Evolutionary conservation across 1,140 invertebrate genomes (phyloP), one percentile per base, ranked within the genome.

Genomic region (Diuraphis noxia): DNA sequence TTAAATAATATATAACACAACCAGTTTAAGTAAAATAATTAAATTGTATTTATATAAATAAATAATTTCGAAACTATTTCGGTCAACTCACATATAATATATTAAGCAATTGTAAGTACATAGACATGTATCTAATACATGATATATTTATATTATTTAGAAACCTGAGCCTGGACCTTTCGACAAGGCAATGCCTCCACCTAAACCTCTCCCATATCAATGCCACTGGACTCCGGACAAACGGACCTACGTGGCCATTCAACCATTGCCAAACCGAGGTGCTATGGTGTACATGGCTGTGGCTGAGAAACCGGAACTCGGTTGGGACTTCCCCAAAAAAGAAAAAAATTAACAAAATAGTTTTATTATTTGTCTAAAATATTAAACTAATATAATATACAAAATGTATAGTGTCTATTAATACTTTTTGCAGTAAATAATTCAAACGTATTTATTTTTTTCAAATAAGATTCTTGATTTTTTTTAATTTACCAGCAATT

Each of bases 271-370:
- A 8, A 94, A 94, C 56, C 92, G 93, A 92, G 94, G 94, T 6
- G 94, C 94, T 38, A 92, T 95, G 30, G 93, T 95, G 63, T 95
- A 95, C 92, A 94, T 95, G 94, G 94, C 94, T 10, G 94, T 94
- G 4, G 92, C 94, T 0, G 94, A 94, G 92, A 93, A 94, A 88
- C 94, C 94, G 0, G 92, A 92, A 49, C 91, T 94, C 0, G 92
- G 92, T 10, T 92, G 92, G 92, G 92, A 92, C 3, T 85, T 90
- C 10, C 92, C 92, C 30, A 92, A 88, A 34, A 86, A 38, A 19
- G 34, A 52, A 72, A 13, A n/a, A n/a, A n/a, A n/a, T n/a, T n/a
- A n/a, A n/a, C 4, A 19, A n/a, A 5, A 63, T n/a, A 63, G n/a
- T n/a, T 13, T 5, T 63, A 13, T 63, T 63, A 63, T n/a, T 4